Percentiles rank a stretch among this genome's conserved stretches.
phyloP scores from a whole-genome alignment of 2,888 invertebrate genomes.

The Clanis bilineata region DNA sequence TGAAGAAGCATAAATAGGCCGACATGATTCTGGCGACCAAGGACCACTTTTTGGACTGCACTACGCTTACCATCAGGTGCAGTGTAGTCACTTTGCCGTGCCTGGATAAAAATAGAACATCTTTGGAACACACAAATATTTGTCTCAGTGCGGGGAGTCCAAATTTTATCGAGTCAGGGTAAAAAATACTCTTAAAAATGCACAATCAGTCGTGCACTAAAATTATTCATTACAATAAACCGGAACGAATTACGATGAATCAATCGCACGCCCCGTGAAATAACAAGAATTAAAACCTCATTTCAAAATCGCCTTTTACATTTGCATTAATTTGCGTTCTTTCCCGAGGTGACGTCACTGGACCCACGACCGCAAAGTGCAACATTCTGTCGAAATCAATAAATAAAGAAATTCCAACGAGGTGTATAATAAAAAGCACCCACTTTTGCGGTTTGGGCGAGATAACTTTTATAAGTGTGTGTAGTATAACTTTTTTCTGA shows the following conservation, averaged over 20 bases:
- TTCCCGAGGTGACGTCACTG: slow-evolving; percentile 37
- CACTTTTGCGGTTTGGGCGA: slow-evolving; percentile 41
- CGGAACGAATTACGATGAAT: slow-evolving; percentile 9
- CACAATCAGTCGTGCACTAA: not conserved
- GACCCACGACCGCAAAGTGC: slow-evolving; percentile 22
- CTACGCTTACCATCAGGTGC: no score
- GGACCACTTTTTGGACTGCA: no score
- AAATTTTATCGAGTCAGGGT: not conserved
- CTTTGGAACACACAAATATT: no score
- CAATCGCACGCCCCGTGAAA: slow-evolving; percentile 15
- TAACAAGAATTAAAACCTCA: slow-evolving; percentile 24
- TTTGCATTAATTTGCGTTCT: slow-evolving; percentile 28
- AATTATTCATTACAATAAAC: slow-evolving; percentile 7
- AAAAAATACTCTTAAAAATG: not conserved
- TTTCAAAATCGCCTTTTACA: slow-evolving; percentile 20
- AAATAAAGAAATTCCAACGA: slow-evolving; percentile 39
- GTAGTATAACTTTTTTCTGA: no score
- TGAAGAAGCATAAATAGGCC: not conserved
- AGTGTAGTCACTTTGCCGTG: no score
- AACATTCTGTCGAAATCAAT: slow-evolving; percentile 36
- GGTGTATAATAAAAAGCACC: slow-evolving; percentile 46
- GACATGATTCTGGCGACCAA: no score
- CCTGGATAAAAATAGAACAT: no score
- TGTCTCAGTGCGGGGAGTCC: no score
- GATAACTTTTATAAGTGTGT: slow-evolving; percentile 46